Conservation (phyloP, 1,140 invertebrate genomes). For the Diachasmimorpha longicaudata region DNA sequence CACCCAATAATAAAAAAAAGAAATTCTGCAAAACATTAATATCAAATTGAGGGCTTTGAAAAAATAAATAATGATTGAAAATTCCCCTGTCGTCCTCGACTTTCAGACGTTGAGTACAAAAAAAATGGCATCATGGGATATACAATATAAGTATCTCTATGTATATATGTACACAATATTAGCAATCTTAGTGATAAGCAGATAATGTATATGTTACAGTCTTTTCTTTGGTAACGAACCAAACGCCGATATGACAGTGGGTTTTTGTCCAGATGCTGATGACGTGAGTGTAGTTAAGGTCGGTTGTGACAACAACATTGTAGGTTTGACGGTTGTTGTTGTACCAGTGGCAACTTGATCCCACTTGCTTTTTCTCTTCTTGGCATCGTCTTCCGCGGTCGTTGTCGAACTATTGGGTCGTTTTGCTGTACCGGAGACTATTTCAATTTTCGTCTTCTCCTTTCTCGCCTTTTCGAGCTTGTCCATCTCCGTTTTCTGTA, state of each 20-base stretch:
- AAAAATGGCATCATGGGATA: slow-evolving; percentile 20
- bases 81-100: slow-evolving; percentile 43
- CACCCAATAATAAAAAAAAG: background rate
- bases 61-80: slow-evolving; percentile 50
- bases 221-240: slow-evolving; percentile 85
- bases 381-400: slow-evolving; percentile 69
- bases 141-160: slow-evolving; percentile 11
- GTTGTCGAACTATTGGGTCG: slow-evolving; percentile 60
- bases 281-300: slow-evolving; percentile 73
- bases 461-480: slow-evolving; percentile 89
- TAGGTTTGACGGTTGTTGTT: slow-evolving; percentile 61
- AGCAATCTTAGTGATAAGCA: slow-evolving; percentile 30
- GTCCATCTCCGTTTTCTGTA: slow-evolving; percentile 93
- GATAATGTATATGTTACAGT: slow-evolving; percentile 55
- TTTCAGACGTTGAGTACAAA: slow-evolving; percentile 1
- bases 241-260: slow-evolving; percentile 87
- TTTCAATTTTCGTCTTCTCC: slow-evolving; percentile 89
- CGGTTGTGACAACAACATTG: slow-evolving; percentile 64
- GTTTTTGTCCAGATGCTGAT: slow-evolving; percentile 81
- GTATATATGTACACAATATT: slow-evolving; percentile 43
- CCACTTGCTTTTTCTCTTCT: slow-evolving; percentile 88
- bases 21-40: slow-evolving; percentile 30
- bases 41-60: slow-evolving; percentile 39
- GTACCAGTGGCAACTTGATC: slow-evolving; percentile 78
- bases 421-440: slow-evolving; percentile 82